A percentile compares a stretch with the other conserved stretches of the same genome.
These are phyloP conservation scores for Piezodorus guildinii DNA, from an alignment of 1,140 invertebrate species.

Conservation along the genomic window DNA sequence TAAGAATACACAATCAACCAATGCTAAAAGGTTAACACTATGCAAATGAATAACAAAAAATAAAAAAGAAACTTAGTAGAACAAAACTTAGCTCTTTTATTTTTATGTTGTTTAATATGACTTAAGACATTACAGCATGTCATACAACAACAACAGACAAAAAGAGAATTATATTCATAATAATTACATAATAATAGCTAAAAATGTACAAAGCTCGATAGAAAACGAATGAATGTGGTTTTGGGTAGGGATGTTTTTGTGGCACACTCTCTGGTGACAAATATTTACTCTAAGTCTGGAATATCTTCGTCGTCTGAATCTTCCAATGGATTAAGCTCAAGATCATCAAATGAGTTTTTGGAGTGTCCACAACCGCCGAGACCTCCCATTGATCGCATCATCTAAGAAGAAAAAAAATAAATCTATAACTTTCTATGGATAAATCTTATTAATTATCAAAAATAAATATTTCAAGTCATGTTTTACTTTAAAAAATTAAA, in stretches of 20 bases:
- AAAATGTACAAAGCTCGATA: conserved; percentile 21
- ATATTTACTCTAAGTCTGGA: conserved; percentile 40
- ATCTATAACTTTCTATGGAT: no score
- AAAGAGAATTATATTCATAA: neutral
- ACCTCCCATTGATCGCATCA: conserved; percentile 47
- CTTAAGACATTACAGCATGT: neutral
- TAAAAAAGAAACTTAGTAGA: neutral
- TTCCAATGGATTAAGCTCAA: conserved; percentile 35
- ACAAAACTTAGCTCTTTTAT: neutral
- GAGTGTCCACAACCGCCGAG: conserved; percentile 34
- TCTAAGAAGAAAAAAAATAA: conserved; percentile 32
- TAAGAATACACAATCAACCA: neutral
- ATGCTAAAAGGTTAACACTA: neutral
- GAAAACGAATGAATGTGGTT: conserved; percentile 7
- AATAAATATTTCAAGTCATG: no score
- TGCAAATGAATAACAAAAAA: conserved; percentile 6
- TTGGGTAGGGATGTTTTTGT: neutral
- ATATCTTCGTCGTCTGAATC: conserved; percentile 47
- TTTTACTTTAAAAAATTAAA: no score
- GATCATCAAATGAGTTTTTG: conserved; percentile 40
- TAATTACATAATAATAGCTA: conserved; percentile 15
- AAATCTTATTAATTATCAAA: no score
- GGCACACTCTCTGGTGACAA: neutral
- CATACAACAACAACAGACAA: neutral
- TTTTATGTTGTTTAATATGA: neutral